phyloP scores from a whole-genome alignment of 2,797 vertebrate species.

The Lacerta bilineata region DNA sequence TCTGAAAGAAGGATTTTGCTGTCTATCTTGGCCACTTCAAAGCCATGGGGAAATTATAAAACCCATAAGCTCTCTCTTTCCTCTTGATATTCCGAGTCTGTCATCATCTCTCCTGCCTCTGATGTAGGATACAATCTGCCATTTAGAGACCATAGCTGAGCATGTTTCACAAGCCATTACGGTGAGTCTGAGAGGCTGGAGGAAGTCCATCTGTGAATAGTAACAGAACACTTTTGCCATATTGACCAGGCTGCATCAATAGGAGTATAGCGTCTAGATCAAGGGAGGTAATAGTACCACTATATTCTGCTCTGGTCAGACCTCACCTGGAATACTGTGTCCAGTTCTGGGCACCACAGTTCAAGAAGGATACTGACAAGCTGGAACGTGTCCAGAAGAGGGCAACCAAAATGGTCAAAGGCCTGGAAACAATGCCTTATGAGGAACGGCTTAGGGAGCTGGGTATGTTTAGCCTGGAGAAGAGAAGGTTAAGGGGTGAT shows the following conservation, averaged over 20 bases:
- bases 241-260: constrained; percentile 54
- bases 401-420: too few species aligned
- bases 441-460: too few species aligned
- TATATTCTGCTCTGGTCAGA: too few species aligned
- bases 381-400: too few species aligned
- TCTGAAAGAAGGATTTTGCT: constrained; percentile 36
- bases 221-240: constrained; percentile 51
- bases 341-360: too few species aligned
- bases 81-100: constrained; percentile 55
- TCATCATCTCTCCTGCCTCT: constrained; percentile 22
- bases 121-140: constrained; percentile 50
- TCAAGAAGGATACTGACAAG: too few species aligned
- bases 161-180: constrained; percentile 55
- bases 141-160: constrained; percentile 59
- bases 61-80: constrained; percentile 41
- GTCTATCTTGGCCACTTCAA: constrained; percentile 33
- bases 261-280: too few species aligned
- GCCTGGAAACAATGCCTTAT: too few species aligned
- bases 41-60: constrained; percentile 57
- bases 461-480: too few species aligned
- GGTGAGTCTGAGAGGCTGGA: constrained; percentile 53
- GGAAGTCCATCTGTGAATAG: constrained; percentile 58
- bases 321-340: too few species aligned
- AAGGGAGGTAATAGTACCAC: too few species aligned
- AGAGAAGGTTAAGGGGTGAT: too few species aligned